A percentile compares a stretch with the other conserved stretches of the same genome.
Conservation (phyloP, 2,888 invertebrate genomes). For the Phyllotreta cruciferae region DNA sequence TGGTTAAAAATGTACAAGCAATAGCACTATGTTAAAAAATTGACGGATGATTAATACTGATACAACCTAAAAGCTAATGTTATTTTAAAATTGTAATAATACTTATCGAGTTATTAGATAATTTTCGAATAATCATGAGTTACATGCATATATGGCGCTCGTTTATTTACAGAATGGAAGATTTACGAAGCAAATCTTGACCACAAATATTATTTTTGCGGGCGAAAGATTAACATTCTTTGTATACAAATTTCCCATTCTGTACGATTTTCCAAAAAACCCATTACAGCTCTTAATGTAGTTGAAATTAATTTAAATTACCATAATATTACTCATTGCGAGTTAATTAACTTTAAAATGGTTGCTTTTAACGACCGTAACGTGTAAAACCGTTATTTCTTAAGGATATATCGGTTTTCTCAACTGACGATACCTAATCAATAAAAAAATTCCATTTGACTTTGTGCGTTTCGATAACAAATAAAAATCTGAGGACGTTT, state of each 20-base stretch:
- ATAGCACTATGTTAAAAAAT: background rate
- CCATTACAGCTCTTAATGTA: no score
- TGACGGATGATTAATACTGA: slow-evolving; percentile 6
- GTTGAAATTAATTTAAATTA: no score
- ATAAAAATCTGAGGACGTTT: slow-evolving; percentile 4
- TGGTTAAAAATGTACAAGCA: slow-evolving; percentile 1
- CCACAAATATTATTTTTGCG: no score
- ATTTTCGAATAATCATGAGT: background rate
- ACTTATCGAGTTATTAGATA: background rate
- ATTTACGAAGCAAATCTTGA: no score
- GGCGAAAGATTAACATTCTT: no score
- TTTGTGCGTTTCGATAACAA: slow-evolving; percentile 13
- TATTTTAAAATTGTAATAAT: slow-evolving; percentile 1
- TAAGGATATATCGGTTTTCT: background rate
- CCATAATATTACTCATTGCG: no score
- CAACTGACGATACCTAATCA: background rate
- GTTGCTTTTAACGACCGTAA: slow-evolving; percentile 7
- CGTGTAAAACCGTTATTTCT: background rate
- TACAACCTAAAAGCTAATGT: background rate
- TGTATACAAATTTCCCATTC: no score
- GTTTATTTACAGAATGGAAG: no score
- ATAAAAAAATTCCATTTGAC: slow-evolving; percentile 13
- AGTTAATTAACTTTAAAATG: slow-evolving; percentile 4
- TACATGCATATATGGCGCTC: no score
- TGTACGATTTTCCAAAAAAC: no score